A percentile compares a stretch with the other conserved stretches of the same genome.
These are phyloP conservation scores for Calcarius lapponicus DNA, from an alignment of 2,797 vertebrate species.

Conservation along the genomic window DNA sequence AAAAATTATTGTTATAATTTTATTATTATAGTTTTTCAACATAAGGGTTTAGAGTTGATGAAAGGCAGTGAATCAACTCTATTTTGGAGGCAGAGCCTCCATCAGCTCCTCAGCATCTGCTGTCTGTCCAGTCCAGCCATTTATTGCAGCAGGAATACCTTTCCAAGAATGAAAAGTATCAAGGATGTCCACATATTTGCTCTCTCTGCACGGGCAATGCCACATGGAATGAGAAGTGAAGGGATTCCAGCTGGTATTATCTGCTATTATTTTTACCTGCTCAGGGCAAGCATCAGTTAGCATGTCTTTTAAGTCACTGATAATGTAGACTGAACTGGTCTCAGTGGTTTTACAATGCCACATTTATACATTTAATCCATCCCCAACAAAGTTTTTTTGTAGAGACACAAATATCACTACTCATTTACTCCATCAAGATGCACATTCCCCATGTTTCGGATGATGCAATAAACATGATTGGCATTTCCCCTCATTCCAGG, in stretches of 20 bases:
- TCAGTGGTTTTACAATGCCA: neutral
- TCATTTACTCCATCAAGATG: neutral
- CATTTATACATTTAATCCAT: neutral
- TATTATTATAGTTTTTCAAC: neutral
- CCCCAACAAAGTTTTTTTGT: neutral
- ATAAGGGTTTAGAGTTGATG: neutral
- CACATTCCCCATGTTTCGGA: neutral
- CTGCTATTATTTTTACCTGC: neutral
- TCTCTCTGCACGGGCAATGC: neutral
- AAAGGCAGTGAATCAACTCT: neutral
- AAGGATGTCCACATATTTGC: neutral
- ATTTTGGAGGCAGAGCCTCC: neutral
- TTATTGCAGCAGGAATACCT: neutral
- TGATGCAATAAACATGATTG: neutral
- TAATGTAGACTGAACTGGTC: neutral
- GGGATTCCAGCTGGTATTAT: neutral
- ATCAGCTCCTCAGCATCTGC: neutral
- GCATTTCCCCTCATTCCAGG: neutral
- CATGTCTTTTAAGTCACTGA: neutral
- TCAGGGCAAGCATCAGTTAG: neutral
- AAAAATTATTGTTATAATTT: neutral
- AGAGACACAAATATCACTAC: neutral
- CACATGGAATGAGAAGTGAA: accelerated
- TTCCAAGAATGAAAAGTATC: neutral
- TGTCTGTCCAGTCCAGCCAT: neutral